phyloP scores from a whole-genome alignment of 2,113 vertebrate species.

The Galeopterus variegatus region DNA sequence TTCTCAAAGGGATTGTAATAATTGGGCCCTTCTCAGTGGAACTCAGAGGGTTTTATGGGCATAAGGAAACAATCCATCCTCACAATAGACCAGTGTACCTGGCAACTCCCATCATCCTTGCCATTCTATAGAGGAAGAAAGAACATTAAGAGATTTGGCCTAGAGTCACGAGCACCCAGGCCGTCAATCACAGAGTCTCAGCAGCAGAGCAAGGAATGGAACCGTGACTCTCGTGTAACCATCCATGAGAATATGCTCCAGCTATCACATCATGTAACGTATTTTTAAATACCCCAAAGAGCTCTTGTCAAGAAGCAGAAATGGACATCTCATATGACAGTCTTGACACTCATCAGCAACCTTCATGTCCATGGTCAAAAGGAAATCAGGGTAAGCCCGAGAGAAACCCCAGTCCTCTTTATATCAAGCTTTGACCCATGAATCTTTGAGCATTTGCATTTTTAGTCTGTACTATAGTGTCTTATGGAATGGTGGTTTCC shows the following conservation, averaged over 20 bases:
- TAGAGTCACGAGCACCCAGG: slow-evolving; percentile 56
- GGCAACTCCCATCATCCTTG: slow-evolving; percentile 47
- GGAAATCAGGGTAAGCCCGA: background rate
- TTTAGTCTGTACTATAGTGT: background rate
- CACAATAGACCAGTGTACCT: slow-evolving; percentile 55
- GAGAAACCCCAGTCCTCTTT: background rate
- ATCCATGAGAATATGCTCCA: background rate
- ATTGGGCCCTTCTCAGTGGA: slow-evolving; percentile 37
- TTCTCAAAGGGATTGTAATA: slow-evolving; percentile 60
- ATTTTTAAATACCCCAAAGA: slow-evolving; percentile 72
- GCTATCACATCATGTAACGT: background rate
- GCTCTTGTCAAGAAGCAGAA: slow-evolving; percentile 51
- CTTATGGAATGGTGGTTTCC: background rate
- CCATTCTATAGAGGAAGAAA: slow-evolving; percentile 53
- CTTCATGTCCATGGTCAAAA: slow-evolving; percentile 54
- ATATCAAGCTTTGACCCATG: background rate
- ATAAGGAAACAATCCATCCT: slow-evolving; percentile 62
- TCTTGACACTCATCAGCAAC: slow-evolving; percentile 40
- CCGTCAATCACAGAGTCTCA: slow-evolving; percentile 42
- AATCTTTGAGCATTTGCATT: background rate
- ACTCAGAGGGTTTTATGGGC: slow-evolving; percentile 67
- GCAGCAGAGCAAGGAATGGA: slow-evolving; percentile 15
- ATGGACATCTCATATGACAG: background rate
- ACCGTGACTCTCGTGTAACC: background rate
- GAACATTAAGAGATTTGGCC: slow-evolving; percentile 68